These are phyloP conservation scores for Mormyrops boulengeri DNA, from an alignment of 2,797 vertebrate genomes.

Conservation along the genomic window DNA sequence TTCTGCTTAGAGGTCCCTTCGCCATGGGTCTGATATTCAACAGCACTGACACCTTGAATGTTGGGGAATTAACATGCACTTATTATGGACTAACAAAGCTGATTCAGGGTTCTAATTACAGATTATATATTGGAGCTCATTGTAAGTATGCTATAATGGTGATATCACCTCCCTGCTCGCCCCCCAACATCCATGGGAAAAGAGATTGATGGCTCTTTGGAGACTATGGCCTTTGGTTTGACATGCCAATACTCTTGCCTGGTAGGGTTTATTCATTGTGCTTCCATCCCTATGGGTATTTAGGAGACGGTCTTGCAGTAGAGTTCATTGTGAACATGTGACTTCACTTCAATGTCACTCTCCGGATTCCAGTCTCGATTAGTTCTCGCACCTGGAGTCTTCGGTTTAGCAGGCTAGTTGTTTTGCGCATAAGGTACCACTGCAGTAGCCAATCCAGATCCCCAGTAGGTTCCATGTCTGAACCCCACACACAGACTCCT, in stretches of 20 bases:
- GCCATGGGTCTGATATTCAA: slow-evolving; percentile 23
- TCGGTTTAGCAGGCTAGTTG: neutral
- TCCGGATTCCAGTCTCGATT: neutral
- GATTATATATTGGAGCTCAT: neutral
- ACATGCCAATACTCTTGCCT: neutral
- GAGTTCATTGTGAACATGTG: neutral
- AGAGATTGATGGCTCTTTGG: neutral
- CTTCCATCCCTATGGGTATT: neutral
- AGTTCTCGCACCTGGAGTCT: neutral
- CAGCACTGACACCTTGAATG: slow-evolving; percentile 15
- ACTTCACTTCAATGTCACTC: neutral
- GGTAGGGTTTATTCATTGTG: neutral
- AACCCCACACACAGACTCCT: neutral
- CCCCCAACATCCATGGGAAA: neutral
- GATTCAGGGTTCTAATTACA: neutral
- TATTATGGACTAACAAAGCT: neutral
- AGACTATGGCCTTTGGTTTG: neutral
- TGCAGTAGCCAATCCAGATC: neutral
- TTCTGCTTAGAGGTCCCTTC: neutral
- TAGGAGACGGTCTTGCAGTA: neutral
- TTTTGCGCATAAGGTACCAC: neutral
- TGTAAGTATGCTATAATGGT: neutral
- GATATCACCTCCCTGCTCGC: neutral
- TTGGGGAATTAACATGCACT: slow-evolving; percentile 34
- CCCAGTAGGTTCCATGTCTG: neutral